phyloP scores from a whole-genome alignment of 1,140 invertebrate genomes.

The Diplogasteroides magnus region DNA sequence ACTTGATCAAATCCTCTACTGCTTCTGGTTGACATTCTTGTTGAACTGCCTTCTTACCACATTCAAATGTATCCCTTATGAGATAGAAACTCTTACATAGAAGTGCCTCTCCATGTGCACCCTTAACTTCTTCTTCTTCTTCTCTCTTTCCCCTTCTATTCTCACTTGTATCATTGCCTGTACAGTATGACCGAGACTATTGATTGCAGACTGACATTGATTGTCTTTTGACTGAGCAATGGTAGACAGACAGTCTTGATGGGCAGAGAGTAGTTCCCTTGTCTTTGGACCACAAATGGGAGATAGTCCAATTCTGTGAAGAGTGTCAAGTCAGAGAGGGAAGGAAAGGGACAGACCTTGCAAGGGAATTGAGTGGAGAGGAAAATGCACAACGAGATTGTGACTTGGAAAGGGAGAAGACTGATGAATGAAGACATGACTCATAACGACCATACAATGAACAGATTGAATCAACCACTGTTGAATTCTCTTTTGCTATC shows the following conservation, averaged over 20 bases:
- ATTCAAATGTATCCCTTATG: slow-evolving; percentile 42
- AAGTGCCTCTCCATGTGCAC: slow-evolving; percentile 51
- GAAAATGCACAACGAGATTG: slow-evolving; percentile 47
- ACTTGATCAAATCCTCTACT: slow-evolving; percentile 30
- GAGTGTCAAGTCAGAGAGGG: background rate
- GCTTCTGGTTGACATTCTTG: slow-evolving; percentile 33
- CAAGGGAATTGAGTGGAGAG: slow-evolving; percentile 49
- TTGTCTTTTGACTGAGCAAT: slow-evolving; percentile 33
- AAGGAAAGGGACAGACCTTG: slow-evolving; percentile 22
- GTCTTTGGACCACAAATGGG: slow-evolving; percentile 46
- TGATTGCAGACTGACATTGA: slow-evolving; percentile 42
- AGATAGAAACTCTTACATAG: slow-evolving; percentile 51
- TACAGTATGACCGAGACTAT: slow-evolving; percentile 38
- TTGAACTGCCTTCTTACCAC: slow-evolving; percentile 41
- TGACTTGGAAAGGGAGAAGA: slow-evolving; percentile 35
- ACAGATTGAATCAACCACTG: slow-evolving; percentile 40
- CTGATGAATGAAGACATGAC: slow-evolving; percentile 39
- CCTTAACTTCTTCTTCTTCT: slow-evolving; percentile 25
- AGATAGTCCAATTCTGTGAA: slow-evolving; percentile 44
- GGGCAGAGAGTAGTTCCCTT: slow-evolving; percentile 33
- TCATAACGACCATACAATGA: slow-evolving; percentile 45
- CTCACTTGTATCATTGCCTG: slow-evolving; percentile 36
- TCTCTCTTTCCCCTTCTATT: background rate
- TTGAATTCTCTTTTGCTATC: slow-evolving; percentile 27
- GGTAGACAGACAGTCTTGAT: slow-evolving; percentile 32